Conservation (phyloP, 1,140 invertebrate species). For the Marisa cornuarietis region DNA sequence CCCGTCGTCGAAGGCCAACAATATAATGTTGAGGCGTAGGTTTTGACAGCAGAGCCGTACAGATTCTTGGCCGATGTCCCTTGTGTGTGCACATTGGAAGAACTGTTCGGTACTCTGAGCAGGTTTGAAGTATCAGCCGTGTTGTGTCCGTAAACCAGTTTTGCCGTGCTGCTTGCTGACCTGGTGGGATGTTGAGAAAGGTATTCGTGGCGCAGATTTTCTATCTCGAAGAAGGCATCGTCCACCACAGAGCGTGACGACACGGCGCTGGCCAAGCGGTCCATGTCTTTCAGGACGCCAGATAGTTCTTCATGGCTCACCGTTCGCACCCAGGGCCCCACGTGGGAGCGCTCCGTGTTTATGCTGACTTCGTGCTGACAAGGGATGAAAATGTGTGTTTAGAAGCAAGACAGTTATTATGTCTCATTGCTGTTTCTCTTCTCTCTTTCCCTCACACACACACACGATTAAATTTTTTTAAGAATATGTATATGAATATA, state of each 20-base stretch:
- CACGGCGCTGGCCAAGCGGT: slow-evolving; percentile 23
- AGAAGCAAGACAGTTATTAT: too few relatives aligned
- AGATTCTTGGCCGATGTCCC: neutral
- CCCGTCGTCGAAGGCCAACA: neutral
- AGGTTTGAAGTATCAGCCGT: neutral
- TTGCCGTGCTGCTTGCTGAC: neutral
- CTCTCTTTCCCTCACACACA: too few relatives aligned
- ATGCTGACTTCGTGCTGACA: slow-evolving; percentile 17
- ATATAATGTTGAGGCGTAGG: neutral
- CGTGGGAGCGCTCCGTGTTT: slow-evolving; percentile 27
- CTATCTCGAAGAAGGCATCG: slow-evolving; percentile 33
- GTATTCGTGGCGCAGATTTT: slow-evolving; percentile 26
- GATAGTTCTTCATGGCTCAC: slow-evolving; percentile 25
- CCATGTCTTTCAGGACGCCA: slow-evolving; percentile 24
- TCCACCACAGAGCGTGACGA: slow-evolving; percentile 23
- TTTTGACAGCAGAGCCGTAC: neutral
- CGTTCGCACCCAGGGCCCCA: slow-evolving; percentile 24
- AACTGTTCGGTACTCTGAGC: neutral
- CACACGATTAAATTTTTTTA: too few relatives aligned
- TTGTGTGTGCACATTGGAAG: too few relatives aligned
- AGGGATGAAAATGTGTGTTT: neutral
- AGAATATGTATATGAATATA: too few relatives aligned
- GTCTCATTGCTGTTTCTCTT: too few relatives aligned
- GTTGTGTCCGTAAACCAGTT: neutral
- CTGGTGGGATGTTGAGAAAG: slow-evolving; percentile 2